phyloP scores from a whole-genome alignment of 1,140 invertebrate genomes.

The Pogonus chalceus region DNA sequence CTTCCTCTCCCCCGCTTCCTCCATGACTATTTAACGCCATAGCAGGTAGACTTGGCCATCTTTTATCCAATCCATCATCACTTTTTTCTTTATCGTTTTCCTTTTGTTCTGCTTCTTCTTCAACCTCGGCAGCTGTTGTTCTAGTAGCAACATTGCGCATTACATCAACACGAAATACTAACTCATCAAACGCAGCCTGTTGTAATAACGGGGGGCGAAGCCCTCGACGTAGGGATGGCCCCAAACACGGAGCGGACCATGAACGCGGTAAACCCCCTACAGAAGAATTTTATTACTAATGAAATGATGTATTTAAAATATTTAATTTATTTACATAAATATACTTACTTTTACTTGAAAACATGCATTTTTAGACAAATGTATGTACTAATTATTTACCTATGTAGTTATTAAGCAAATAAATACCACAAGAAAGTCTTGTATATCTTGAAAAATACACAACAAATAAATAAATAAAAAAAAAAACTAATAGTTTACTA shows the following conservation, averaged over 20 bases:
- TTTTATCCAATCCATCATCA: slow-evolving; percentile 10
- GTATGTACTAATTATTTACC: too few relatives aligned
- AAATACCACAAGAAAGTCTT: too few relatives aligned
- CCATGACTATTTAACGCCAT: not conserved
- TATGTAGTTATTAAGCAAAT: too few relatives aligned
- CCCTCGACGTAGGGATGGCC: slow-evolving; percentile 37
- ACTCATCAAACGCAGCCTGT: slow-evolving; percentile 76
- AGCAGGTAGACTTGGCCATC: not conserved
- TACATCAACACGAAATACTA: slow-evolving; percentile 70
- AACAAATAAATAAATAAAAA: not conserved
- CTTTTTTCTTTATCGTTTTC: slow-evolving; percentile 24
- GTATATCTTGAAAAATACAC: not conserved
- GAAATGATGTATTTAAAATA: not conserved
- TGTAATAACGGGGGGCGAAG: slow-evolving; percentile 61
- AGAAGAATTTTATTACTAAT: not conserved
- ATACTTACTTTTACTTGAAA: not conserved
- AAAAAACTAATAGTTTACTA: too few relatives aligned
- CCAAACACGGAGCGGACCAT: slow-evolving; percentile 36
- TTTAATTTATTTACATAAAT: not conserved
- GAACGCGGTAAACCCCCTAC: slow-evolving; percentile 30
- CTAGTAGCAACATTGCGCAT: slow-evolving; percentile 67
- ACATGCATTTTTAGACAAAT: too few relatives aligned
- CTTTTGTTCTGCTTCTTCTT: slow-evolving; percentile 51
- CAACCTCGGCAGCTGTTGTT: slow-evolving; percentile 52
- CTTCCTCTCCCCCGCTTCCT: slow-evolving; percentile 38